Conservation (phyloP, 1,140 invertebrate species). For the Wiebesia pumilae region DNA sequence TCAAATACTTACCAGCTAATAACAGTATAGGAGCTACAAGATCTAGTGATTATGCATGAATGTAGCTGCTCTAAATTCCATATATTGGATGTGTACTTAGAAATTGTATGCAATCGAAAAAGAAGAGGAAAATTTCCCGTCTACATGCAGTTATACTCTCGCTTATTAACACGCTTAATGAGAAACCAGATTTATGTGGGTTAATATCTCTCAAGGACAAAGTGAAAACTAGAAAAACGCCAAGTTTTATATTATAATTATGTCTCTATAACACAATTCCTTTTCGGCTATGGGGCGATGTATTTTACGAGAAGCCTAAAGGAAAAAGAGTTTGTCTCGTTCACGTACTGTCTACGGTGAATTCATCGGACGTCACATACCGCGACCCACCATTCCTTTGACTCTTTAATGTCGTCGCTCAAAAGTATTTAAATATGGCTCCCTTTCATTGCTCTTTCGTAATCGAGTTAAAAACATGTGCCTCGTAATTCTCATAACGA, state of each 20-base stretch:
- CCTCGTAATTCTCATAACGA: neutral
- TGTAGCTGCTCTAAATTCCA: neutral
- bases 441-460: neutral
- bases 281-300: neutral
- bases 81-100: neutral
- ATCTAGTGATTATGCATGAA: neutral
- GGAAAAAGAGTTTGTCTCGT: neutral
- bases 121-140: neutral
- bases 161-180: slow-evolving; percentile 12
- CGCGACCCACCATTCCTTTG: neutral
- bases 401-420: neutral
- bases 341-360: neutral
- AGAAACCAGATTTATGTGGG: slow-evolving; percentile 32
- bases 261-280: neutral
- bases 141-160: neutral
- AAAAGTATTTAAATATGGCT: neutral
- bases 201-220: slow-evolving; percentile 39
- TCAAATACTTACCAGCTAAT: neutral
- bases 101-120: slow-evolving; percentile 1
- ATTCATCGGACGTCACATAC: neutral
- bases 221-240: slow-evolving; percentile 9
- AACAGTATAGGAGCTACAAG: neutral
- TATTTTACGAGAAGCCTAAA: neutral
- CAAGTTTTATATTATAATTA: neutral
- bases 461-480: neutral